Evolutionary conservation across 2,113 vertebrate species (phyloP), one percentile per base, ranked within the genome.

Genomic region (Eptatretus burgeri): DNA sequence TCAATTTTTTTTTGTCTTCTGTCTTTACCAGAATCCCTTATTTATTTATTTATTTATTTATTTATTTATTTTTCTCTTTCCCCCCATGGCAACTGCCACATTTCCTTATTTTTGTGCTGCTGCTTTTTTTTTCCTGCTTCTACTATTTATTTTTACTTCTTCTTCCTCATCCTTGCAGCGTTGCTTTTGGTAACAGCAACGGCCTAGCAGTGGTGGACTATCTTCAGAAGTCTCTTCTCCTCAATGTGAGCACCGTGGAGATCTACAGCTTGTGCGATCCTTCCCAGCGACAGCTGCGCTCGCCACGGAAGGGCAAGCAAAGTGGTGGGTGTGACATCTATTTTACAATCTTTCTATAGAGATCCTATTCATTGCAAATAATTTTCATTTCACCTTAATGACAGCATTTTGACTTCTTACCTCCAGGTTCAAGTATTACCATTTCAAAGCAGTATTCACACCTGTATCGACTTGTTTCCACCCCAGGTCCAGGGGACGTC

Each of bases 151-250:
- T 41, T 41, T 41, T 41, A 7, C 27, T 60, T 60, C 16, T 19
- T 27, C 50, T 51, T 63, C 14, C 63, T 18, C 52, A 11, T 50
- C 67, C 16, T 68, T 68, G 65, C 70, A 98, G 91, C 67, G 86
- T 91, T 77, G 86, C 88, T 74, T 94, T 95, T 78, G 91, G 91
- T 69, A 98, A 98, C 72, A 89, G 81, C 68, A 94, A 83, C 60
- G 89, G 91, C 69, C 82, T 98, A 70, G 89, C 82, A 1, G 82
- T 98, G 71, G 84, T 96, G 66, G 91, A 98, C 79, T 98, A 93
- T 71, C 73, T 95, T 66, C 91, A 98, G 81, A 94, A 91, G 76
- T 80, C 85, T 5, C 81, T 88, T 5, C 77, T 98, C 2, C 79
- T 96, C 63, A 94, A 93, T 73, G 73, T 94, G 68, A 79, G 83